Base-by-base conservation (phyloP, 2,113 vertebrate species). In the Nyctereutes procyonoides region DNA sequence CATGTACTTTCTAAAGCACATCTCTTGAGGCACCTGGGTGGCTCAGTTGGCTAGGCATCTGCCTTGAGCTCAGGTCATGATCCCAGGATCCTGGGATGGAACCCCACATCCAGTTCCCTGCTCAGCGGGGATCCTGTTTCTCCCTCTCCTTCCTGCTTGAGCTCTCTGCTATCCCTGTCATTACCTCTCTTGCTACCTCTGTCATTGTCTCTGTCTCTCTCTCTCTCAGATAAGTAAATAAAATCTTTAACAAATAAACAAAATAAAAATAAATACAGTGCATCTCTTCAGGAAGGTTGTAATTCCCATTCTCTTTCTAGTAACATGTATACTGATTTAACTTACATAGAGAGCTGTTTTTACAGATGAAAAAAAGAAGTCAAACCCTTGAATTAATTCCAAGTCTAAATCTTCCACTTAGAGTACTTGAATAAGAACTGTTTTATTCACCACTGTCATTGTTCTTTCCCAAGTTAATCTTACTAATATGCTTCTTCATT, bases 401-500 rank as follows among this genome's bases (percentile, higher is more conserved):
- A 73, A 96, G 76, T 24, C 12, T 55, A 77, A 63, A 87, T 58
- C 76, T 96, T 93, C 69, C 48, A 88, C 82, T 84, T 53, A 90
- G 14, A 85, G 38, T 43, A 74, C 13, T n/a, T 96, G 35, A 83
- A 48, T 58, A 15, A 74, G 67, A 81, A 63, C 17, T 48, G 53
- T 60, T 82, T 89, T 65, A 79, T 86, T 93, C 26, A 56, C n/a
- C 43, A 86, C 4, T 38, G 32, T 15, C 48, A 35, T 35, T 82
- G 32, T 11, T 80, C 35, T 91, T 71, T 60, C 62, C 11, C 63
- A 95, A 71, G 62, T 67, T 88, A 85, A 65, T 83, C 92, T 73
- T 90, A 69, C 80, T 63, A 94, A 56, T 77, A 43, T 32, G 15
- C 19, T 92, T 97, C 96, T 73, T 67, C 63, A 93, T 19, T 88